A percentile compares a stretch with the other conserved stretches of the same genome.
These are phyloP conservation scores for Agrotis ipsilon DNA, from an alignment of 2,888 invertebrate genomes.

Conservation along the genomic window DNA sequence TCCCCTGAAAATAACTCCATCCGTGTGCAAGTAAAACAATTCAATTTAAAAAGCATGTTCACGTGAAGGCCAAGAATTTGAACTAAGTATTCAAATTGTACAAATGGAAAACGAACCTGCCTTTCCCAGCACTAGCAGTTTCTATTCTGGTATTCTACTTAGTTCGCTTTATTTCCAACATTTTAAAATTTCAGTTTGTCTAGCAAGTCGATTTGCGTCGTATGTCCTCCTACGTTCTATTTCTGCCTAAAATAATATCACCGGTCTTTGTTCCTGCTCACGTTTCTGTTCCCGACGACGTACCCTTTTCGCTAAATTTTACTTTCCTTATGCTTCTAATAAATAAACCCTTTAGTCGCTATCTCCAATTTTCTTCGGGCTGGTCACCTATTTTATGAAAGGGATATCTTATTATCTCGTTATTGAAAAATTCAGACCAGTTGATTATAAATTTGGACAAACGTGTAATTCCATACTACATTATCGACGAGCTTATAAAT, in stretches of 20 bases:
- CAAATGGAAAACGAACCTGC: constrained; percentile 54
- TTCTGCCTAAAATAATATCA: constrained; percentile 24
- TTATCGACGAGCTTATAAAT: constrained; percentile 35
- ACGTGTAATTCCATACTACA: constrained; percentile 4
- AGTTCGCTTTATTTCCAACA: constrained; percentile 33
- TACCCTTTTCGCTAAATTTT: constrained; percentile 54
- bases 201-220: constrained; percentile 32
- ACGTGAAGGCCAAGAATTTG: constrained; percentile 65
- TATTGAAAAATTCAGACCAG: constrained; percentile 37
- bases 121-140: constrained; percentile 34
- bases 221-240: constrained; percentile 16
- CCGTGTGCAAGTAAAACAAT: constrained; percentile 67
- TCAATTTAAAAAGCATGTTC: constrained; percentile 73
- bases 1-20: constrained; percentile 30
- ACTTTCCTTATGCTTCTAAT: constrained; percentile 50
- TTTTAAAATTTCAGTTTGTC: constrained; percentile 45
- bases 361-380: constrained; percentile 44
- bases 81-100: constrained; percentile 67
- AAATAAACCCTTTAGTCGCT: constrained; percentile 61
- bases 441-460: constrained; percentile 16
- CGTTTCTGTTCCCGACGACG: constrained; percentile 30
- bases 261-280: constrained; percentile 18
- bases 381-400: constrained; percentile 51
- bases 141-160: constrained; percentile 40
- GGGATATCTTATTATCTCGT: constrained; percentile 38